A percentile compares a stretch with the other conserved stretches of the same genome.
phyloP scores from a whole-genome alignment of 1,140 invertebrate genomes.

The Drosophila mauritiana region DNA sequence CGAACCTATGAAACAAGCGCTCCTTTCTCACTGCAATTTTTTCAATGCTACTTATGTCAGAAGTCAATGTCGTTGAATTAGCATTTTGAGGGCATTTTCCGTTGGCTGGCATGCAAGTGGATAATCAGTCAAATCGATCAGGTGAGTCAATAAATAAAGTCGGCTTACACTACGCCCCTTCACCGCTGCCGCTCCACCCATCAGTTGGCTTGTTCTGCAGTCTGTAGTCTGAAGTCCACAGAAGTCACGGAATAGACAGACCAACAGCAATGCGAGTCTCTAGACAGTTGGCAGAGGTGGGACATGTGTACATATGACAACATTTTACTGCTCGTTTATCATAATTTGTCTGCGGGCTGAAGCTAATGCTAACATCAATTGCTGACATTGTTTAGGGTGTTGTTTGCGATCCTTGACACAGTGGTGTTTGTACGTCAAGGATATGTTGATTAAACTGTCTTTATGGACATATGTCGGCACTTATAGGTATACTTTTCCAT shows the following conservation, averaged over 20 bases:
- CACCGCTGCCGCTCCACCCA: too few species aligned
- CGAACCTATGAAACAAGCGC: slow-evolving; percentile 10
- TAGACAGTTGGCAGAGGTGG: slow-evolving; percentile 26
- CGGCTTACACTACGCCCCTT: background rate
- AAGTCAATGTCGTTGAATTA: slow-evolving; percentile 18
- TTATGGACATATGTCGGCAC: slow-evolving; percentile 6
- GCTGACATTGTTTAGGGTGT: slow-evolving; percentile 19
- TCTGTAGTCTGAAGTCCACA: slow-evolving; percentile 7
- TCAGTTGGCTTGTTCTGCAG: background rate
- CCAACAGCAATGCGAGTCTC: slow-evolving; percentile 20
- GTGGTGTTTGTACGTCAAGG: slow-evolving; percentile 14
- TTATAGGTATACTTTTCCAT: background rate
- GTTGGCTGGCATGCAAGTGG: slow-evolving; percentile 64
- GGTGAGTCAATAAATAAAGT: slow-evolving; percentile 80
- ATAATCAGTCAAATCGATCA: slow-evolving; percentile 81
- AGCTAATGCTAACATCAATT: slow-evolving; percentile 66
- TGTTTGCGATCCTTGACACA: slow-evolving; percentile 22
- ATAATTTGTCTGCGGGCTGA: slow-evolving; percentile 64
- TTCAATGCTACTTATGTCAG: slow-evolving; percentile 14
- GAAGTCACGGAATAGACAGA: slow-evolving; percentile 13
- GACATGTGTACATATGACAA: slow-evolving; percentile 75
- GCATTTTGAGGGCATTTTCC: slow-evolving; percentile 31
- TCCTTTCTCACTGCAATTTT: slow-evolving; percentile 5
- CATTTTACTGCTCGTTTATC: slow-evolving; percentile 77
- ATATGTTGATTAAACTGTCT: slow-evolving; percentile 17